These are phyloP conservation scores for Melierax canorus DNA, from an alignment of 2,113 vertebrate genomes.

Conservation along the genomic window DNA sequence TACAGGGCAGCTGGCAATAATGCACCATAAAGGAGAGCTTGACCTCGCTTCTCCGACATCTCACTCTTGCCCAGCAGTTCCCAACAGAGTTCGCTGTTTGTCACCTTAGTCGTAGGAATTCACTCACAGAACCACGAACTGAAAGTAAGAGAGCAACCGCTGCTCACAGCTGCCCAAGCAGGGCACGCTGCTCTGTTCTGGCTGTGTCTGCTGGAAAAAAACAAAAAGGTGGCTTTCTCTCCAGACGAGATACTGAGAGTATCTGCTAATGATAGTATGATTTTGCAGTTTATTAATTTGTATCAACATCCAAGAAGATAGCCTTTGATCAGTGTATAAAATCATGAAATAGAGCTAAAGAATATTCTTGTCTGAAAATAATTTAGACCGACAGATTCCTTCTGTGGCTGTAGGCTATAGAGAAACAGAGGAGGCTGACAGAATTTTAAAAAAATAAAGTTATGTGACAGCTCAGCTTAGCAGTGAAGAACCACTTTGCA, in stretches of 20 bases:
- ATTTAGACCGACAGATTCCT: background rate
- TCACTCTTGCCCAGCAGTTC: background rate
- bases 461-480: background rate
- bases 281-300: background rate
- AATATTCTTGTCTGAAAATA: background rate
- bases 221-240: background rate
- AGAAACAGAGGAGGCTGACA: background rate
- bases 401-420: background rate
- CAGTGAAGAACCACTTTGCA: background rate
- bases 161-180: background rate
- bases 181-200: background rate
- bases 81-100: background rate
- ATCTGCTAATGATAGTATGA: background rate
- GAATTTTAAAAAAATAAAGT: background rate
- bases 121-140: background rate
- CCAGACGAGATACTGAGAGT: background rate
- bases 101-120: background rate
- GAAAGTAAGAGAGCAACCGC: background rate
- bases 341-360: background rate
- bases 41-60: background rate
- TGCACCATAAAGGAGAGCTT: rapidly evolving
- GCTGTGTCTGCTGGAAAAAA: background rate
- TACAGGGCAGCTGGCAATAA: background rate
- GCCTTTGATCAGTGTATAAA: background rate
- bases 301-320: background rate